These are phyloP conservation scores for Microctonus brassicae DNA, from an alignment of 2,888 invertebrate genomes.

Conservation along the genomic window DNA sequence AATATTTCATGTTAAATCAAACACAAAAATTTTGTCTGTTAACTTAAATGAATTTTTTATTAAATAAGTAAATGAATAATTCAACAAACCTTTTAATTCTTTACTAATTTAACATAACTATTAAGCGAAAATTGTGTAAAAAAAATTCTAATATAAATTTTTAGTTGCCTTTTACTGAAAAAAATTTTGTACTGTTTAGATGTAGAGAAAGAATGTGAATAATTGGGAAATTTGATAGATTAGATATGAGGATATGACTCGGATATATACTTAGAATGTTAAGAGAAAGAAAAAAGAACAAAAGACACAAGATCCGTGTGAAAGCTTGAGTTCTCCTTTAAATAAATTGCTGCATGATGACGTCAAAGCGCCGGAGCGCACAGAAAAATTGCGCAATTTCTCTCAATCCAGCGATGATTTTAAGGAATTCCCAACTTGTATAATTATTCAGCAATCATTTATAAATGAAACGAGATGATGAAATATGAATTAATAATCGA, in stretches of 20 bases:
- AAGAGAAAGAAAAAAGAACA: slow-evolving; percentile 44
- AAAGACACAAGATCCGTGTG: slow-evolving; percentile 66
- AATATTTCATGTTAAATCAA: no score
- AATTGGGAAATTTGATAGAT: background rate
- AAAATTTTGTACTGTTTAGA: no score
- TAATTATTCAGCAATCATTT: slow-evolving; percentile 55
- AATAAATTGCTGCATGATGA: slow-evolving; percentile 63
- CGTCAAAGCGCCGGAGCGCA: slow-evolving; percentile 58
- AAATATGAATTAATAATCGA: no score
- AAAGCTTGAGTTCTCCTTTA: slow-evolving; percentile 54
- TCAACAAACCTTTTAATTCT: no score
- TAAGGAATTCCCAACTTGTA: slow-evolving; percentile 32
- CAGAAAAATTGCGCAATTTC: slow-evolving; percentile 68
- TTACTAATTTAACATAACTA: no score
- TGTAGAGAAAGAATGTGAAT: no score
- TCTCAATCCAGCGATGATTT: slow-evolving; percentile 49
- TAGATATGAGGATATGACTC: background rate
- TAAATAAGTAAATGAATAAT: no score
- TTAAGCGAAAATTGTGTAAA: no score
- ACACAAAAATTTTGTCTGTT: no score
- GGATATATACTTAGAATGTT: background rate
- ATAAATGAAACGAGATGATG: slow-evolving; percentile 41
- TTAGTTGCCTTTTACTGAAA: no score
- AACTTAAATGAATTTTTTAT: no score
- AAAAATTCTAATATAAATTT: no score